A percentile compares a stretch with the other conserved stretches of the same genome.
These are phyloP conservation scores for Somateria mollissima DNA, from an alignment of 2,797 vertebrate species.

Conservation along the genomic window DNA sequence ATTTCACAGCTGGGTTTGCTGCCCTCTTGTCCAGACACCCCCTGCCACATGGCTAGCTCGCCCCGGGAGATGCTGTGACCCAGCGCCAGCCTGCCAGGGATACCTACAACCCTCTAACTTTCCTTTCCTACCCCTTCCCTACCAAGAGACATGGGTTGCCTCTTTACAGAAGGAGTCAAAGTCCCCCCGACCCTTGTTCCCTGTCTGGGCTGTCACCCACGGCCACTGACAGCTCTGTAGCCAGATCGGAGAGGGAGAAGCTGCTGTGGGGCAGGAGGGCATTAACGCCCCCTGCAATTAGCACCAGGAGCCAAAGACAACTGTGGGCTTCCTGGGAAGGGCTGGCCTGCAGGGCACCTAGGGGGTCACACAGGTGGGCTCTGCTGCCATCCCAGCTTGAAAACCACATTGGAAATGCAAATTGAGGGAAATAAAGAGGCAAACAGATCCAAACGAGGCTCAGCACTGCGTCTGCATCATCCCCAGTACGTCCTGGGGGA, in stretches of 20 bases:
- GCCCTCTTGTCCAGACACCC: not conserved
- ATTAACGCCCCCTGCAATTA: not conserved
- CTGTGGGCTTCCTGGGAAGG: rapidly evolving
- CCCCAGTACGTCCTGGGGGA: not conserved
- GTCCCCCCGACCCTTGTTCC: not conserved
- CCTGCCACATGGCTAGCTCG: rapidly evolving
- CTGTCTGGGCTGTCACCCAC: not conserved
- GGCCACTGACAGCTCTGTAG: not conserved
- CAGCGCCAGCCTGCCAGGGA: not conserved
- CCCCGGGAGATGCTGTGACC: not conserved
- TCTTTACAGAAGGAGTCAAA: not conserved
- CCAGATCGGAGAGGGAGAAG: not conserved
- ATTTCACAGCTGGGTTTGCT: not conserved
- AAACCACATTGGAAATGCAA: not conserved
- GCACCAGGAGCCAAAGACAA: not conserved
- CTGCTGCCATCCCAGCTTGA: not conserved
- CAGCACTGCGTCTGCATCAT: not conserved
- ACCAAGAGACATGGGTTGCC: not conserved
- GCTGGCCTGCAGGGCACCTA: rapidly evolving
- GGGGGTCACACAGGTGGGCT: not conserved
- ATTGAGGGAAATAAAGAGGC: not conserved
- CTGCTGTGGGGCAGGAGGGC: not conserved
- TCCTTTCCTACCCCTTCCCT: not conserved
- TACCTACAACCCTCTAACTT: not conserved
- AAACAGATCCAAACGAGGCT: not conserved